phyloP scores from a whole-genome alignment of 2,113 vertebrate genomes.

The Turdus rufiventris region DNA sequence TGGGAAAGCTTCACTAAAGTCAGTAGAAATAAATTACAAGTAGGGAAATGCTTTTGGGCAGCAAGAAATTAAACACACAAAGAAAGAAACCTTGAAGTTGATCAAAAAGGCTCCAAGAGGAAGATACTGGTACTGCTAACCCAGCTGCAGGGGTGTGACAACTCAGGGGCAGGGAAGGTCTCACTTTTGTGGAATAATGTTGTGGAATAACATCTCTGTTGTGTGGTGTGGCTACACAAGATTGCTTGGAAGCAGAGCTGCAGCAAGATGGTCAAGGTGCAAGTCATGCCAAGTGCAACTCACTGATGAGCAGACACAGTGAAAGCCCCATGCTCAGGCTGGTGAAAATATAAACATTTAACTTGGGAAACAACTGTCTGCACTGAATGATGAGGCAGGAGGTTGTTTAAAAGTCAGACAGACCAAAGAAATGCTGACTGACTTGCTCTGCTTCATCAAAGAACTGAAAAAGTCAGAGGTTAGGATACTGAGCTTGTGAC shows the following conservation, averaged over 20 bases:
- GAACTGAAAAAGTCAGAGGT: background rate
- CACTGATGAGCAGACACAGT: background rate
- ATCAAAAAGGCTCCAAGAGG: background rate
- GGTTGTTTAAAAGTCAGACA: background rate
- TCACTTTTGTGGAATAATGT: accelerated
- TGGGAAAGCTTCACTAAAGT: slow-evolving; percentile 24
- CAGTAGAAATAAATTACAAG: background rate
- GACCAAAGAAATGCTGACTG: background rate
- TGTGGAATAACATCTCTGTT: accelerated
- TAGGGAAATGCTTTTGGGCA: slow-evolving; percentile 6
- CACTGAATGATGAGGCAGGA: background rate
- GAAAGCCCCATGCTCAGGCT: background rate
- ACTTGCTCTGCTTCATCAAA: background rate
- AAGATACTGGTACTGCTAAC: background rate
- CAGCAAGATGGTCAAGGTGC: background rate
- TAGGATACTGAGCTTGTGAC: background rate
- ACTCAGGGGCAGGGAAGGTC: background rate
- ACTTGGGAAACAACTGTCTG: background rate
- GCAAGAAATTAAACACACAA: background rate
- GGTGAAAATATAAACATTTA: background rate
- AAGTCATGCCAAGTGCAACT: background rate
- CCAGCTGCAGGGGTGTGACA: background rate
- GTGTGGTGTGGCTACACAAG: background rate
- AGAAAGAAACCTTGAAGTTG: background rate
- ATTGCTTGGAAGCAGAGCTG: background rate